Evolutionary conservation across 2,113 vertebrate genomes (phyloP).

Genomic region (Oceanodroma tethys): DNA sequence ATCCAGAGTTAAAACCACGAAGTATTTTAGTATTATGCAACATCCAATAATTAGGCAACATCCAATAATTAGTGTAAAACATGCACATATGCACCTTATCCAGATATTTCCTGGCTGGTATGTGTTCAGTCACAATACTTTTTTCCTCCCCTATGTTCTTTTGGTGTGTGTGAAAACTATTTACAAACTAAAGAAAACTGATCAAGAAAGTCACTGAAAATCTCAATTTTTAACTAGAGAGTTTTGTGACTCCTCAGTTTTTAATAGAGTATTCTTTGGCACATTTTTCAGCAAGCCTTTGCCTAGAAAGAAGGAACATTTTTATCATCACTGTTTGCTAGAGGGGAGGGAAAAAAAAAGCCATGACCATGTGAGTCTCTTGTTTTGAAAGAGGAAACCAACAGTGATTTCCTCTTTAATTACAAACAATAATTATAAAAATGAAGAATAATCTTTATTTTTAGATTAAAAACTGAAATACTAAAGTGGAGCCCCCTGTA

Average conservation of each 20-base stretch:
- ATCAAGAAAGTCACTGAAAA: neutral
- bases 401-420: neutral
- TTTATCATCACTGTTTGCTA: neutral
- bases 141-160: neutral
- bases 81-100: neutral
- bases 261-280: neutral
- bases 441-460: neutral
- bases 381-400: neutral
- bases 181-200: neutral
- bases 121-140: neutral
- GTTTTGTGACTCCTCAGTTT: neutral
- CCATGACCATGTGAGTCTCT: neutral
- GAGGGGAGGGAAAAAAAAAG: neutral
- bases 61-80: neutral
- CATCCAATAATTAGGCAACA: neutral
- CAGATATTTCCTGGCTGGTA: neutral
- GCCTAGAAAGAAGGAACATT: neutral
- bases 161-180: neutral
- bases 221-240: neutral
- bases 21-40: neutral
- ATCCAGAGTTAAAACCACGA: neutral
- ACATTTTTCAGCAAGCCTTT: neutral
- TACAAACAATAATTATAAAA: neutral
- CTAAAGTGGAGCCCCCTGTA: neutral
- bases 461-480: neutral